Base-by-base conservation (phyloP, 2,888 invertebrate species). In the Dascillus cervinus region DNA sequence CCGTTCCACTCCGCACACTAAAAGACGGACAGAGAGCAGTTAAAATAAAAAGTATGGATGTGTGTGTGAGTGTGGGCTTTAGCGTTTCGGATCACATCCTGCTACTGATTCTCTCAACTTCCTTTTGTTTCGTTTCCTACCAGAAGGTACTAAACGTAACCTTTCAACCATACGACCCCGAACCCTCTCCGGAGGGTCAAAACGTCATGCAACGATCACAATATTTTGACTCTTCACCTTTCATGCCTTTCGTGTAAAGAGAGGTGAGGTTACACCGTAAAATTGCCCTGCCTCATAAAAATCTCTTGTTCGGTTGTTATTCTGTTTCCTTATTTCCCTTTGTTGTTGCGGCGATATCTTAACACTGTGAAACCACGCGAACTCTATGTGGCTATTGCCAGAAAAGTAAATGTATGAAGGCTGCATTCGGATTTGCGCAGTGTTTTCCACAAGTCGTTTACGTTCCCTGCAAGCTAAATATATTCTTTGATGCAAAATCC, bases 31-130 rank as follows among this genome's bases (percentile, higher is more conserved):
- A 36, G 32, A 36, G 27, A 39, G 34, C 38, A 39, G 38, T 39
- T 39, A 34, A 39, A 39, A 31, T 39, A 39, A 39, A n/a, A 39
- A 39, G 38, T 34, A 34, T 39, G 32, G n/a, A n/a, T n/a, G n/a
- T n/a, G n/a, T n/a, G n/a, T n/a, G n/a, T n/a, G n/a, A n/a, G n/a
- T n/a, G n/a, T n/a, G n/a, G n/a, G n/a, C n/a, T n/a, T n/a, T n/a
- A n/a, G n/a, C n/a, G 38, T 34, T 39, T 31, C 38, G 38, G 38
- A 39, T 39, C 38, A 26, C 27, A 26, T 23, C 13, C 9, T 28
- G 28, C 25, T n/a, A n/a, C n/a, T n/a, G n/a, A n/a, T n/a, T n/a
- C n/a, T n/a, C n/a, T n/a, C n/a, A n/a, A n/a, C n/a, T n/a, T n/a
- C n/a, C n/a, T n/a, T 15, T 29, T 28, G 13, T 11, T 26, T 29